phyloP scores from a whole-genome alignment of 2,797 vertebrate genomes.

The Chrysocyon brachyurus region DNA sequence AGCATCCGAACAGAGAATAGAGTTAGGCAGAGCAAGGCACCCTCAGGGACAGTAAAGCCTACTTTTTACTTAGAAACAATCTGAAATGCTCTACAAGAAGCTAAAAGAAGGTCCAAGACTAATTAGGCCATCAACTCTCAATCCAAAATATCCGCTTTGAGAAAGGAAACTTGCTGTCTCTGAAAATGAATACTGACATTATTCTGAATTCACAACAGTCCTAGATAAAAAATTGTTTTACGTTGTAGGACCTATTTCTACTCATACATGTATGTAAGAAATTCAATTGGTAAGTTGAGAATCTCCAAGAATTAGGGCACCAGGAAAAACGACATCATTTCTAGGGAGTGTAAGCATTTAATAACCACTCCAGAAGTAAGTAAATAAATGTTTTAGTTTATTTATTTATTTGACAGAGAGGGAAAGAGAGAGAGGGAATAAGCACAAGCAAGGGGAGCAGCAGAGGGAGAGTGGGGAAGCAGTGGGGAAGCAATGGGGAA shows the following conservation, averaged over 20 bases:
- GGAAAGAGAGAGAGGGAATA: too few relatives aligned
- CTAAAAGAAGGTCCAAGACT: not conserved
- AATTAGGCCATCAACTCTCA: slow-evolving; percentile 29
- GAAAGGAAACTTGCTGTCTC: not conserved
- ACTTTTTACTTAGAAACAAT: slow-evolving; percentile 13
- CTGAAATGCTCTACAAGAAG: not conserved
- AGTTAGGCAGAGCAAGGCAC: not conserved
- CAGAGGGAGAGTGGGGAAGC: too few relatives aligned
- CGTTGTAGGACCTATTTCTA: not conserved
- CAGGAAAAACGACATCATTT: not conserved
- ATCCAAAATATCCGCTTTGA: not conserved
- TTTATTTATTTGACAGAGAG: too few relatives aligned
- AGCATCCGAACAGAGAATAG: not conserved
- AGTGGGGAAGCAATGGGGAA: too few relatives aligned
- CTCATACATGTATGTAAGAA: not conserved
- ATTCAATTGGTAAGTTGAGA: not conserved
- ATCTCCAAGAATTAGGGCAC: not conserved
- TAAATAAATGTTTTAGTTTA: too few relatives aligned
- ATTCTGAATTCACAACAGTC: not conserved
- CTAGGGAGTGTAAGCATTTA: not conserved
- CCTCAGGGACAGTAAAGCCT: not conserved
- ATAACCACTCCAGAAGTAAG: not conserved
- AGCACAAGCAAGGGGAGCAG: too few relatives aligned
- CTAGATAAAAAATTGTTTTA: not conserved
- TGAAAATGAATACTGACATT: not conserved